Base-by-base conservation (phyloP, 2,797 vertebrate species). In the Tokudaia muenninki region DNA sequence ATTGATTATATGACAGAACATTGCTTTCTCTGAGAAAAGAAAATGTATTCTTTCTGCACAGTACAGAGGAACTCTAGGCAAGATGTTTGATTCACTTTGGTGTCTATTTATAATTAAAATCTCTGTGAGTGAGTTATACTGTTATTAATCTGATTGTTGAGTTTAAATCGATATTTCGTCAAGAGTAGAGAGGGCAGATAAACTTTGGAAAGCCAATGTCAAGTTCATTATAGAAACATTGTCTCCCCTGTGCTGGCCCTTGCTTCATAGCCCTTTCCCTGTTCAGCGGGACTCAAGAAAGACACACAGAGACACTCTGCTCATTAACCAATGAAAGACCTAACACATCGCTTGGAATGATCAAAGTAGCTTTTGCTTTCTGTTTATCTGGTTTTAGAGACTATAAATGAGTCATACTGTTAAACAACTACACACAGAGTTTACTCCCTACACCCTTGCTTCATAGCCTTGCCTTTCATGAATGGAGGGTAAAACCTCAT, bases 81-180 rank as follows among this genome's bases (percentile, higher is more conserved):
- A 97, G 94, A 78, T 93, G 97, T 93, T 87, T 98, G 97, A 94
- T 97, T 96, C 97, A 97, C 92, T 94, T 72, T 91, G 95, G 91
- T 96, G 87, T 98, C 94, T 78, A 96, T 96, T 97, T 93, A 87
- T 97, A 98, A 98, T 31, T 96, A 94, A 98, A 98, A 98, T 96
- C 44, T 11, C 92, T 96, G 88, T 52, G 90, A 70, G 81, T 97
- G 95, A 94, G 41, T 61, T 88, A 65, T 19, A 50, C 41, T 87
- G 55, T n/a, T 55, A 59, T 96, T 98, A 97, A 70, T 97, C 94
- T 97, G 82, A 97, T 88, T 97, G 92, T 92, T 83, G 83, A 96
- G 90, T 93, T 97, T 87, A 78, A 80, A 97, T 97, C 75, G 67
- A 47, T 94, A 97, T 97, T 98, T 98, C 91, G 75, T 72, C 82